phyloP scores from a whole-genome alignment of 2,797 vertebrate genomes.

The Tapirus indicus region DNA sequence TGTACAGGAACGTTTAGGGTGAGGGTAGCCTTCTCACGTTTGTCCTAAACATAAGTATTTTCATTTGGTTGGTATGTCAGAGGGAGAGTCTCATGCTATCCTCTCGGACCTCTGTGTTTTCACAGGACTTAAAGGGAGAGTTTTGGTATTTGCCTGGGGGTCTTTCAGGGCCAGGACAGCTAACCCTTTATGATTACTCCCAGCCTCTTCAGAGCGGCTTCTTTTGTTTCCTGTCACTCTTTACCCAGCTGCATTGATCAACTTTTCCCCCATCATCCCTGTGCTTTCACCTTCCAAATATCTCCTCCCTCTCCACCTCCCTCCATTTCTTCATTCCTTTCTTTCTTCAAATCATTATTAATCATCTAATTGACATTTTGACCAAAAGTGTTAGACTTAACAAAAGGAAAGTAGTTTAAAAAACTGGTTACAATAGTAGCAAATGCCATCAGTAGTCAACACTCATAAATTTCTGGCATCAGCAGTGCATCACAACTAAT shows the following conservation, averaged over 20 bases:
- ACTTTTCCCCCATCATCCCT: neutral
- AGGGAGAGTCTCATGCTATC: neutral
- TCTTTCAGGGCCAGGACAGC: neutral
- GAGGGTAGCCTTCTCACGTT: neutral
- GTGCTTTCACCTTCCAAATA: neutral
- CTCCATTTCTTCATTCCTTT: neutral
- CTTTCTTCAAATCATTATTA: neutral
- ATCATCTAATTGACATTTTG: neutral
- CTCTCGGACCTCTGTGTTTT: neutral
- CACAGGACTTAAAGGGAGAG: neutral
- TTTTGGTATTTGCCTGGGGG: neutral
- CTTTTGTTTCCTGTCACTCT: slow-evolving; percentile 1
- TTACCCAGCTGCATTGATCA: neutral
- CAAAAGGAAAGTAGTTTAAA: neutral
- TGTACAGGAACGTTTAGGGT: neutral
- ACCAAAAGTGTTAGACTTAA: neutral
- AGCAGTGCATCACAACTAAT: neutral
- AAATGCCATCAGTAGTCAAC: neutral
- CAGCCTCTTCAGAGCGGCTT: neutral
- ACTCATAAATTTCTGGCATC: neutral
- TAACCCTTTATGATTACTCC: neutral
- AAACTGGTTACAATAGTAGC: neutral
- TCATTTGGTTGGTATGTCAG: neutral
- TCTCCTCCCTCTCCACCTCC: neutral
- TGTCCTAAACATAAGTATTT: neutral